Base-by-base conservation (phyloP, 2,888 invertebrate genomes). In the Maniola hyperantus region DNA sequence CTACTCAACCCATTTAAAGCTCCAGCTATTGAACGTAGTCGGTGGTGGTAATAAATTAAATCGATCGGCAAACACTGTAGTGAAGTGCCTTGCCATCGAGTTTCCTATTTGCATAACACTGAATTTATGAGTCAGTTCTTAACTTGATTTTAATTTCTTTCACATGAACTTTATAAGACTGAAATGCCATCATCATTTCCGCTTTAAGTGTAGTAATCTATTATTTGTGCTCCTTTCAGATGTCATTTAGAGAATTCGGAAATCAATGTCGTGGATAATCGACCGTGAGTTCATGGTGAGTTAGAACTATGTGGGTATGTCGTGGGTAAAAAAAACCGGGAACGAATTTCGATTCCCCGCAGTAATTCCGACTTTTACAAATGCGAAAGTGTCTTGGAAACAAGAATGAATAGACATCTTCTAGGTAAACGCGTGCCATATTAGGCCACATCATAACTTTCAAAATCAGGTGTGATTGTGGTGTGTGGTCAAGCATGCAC, bases 1-100 rank as follows among this genome's bases (percentile, higher is more conserved):
- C 73, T 75, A 72, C 78, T 74, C 75, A 76, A 67, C 68, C 66
- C 67, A 70, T 69, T 73, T 69, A 55, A 64, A 55, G 60, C 42
- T 54, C 48, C 13, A 18, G 51, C 61, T 65, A 54, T 48, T 65
- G 62, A 58, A 59, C 33, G 46, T 51, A 57, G 63, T 66, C 57
- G 60, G 64, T 62, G 48, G 26, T 53, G 46, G 59, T 60, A 59
- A 62, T 62, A 62, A 62, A 62, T 62, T 62, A 53, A 62, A 62
- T 62, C 62, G 62, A 62, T 62, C 62, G 53, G 62, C 53, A 62
- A 62, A 62, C n/a, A 62, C 60, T 60, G 60, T 60, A 60, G 60
- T 48, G 18, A 42, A 57, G 57, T 57, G 42, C 57, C 50, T 62
- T 33, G 26, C 60, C 60, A 50, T 48, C 13, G 15, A 62, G 53